Evolutionary conservation across 1,140 invertebrate species (phyloP).

Genomic region (Sycophila sp.): DNA sequence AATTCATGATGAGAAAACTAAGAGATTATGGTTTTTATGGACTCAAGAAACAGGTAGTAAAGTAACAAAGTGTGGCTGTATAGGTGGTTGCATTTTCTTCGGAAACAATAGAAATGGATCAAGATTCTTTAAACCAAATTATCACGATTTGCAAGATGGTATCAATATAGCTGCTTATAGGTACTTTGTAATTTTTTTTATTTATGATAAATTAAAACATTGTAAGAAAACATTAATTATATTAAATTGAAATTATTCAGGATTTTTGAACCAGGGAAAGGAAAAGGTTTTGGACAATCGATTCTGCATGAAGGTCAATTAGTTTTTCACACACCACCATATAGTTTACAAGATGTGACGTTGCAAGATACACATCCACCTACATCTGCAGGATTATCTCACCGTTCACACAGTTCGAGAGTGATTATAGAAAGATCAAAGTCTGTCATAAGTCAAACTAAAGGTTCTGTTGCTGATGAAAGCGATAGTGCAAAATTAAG

Average conservation of each 20-base stretch:
- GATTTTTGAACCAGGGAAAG: conserved; percentile 73
- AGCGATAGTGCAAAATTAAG: conserved; percentile 55
- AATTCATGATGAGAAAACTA: conserved; percentile 87
- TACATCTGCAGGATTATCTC: conserved; percentile 42
- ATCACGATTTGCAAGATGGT: conserved; percentile 82
- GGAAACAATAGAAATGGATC: conserved; percentile 87
- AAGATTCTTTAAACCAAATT: conserved; percentile 87
- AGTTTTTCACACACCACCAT: conserved; percentile 91
- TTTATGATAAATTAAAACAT: background rate
- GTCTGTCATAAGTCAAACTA: conserved; percentile 58
- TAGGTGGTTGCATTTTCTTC: conserved; percentile 94
- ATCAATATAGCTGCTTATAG: conserved; percentile 82
- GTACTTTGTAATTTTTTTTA: conserved; percentile 52
- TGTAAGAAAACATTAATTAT: background rate
- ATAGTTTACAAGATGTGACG: conserved; percentile 81
- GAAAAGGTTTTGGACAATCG: conserved; percentile 92
- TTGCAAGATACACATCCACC: conserved; percentile 72
- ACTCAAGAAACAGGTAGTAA: conserved; percentile 71
- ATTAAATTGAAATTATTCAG: conserved; percentile 55
- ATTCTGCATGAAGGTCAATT: conserved; percentile 87
- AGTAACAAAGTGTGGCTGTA: conserved; percentile 89
- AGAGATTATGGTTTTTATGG: conserved; percentile 96
- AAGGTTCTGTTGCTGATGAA: conserved; percentile 50
- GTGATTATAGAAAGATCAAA: conserved; percentile 55
- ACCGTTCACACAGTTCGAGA: conserved; percentile 48